Percentiles rank a stretch among this genome's conserved stretches.
These are phyloP conservation scores for Graptemys geographica DNA, from an alignment of 2,797 vertebrate species.

Conservation along the genomic window DNA sequence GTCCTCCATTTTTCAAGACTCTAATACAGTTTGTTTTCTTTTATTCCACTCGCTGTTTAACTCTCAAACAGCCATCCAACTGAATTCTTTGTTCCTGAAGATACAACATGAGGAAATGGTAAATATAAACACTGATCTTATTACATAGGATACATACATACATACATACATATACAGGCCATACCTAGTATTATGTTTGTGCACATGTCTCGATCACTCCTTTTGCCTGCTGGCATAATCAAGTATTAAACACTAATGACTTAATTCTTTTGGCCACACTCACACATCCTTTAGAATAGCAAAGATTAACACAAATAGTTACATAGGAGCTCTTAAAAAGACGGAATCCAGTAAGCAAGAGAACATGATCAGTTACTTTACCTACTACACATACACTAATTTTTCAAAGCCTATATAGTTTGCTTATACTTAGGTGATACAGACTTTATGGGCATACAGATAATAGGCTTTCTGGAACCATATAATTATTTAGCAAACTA, in stretches of 20 bases:
- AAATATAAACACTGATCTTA: background rate
- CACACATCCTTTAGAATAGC: background rate
- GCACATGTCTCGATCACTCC: background rate
- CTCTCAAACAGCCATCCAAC: background rate
- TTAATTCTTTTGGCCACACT: background rate
- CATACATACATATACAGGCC: fast-evolving
- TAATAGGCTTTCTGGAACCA: background rate
- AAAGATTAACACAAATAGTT: background rate
- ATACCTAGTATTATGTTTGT: fast-evolving
- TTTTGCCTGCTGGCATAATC: background rate
- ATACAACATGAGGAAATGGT: background rate
- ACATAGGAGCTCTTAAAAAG: background rate
- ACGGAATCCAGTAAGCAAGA: fast-evolving
- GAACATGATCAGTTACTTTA: background rate
- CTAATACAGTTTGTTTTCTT: background rate
- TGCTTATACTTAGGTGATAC: background rate
- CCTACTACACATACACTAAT: fast-evolving
- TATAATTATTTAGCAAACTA: background rate
- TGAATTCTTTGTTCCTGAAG: fast-evolving
- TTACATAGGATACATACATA: background rate
- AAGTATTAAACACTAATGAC: background rate
- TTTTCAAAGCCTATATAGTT: slow-evolving; percentile 10
- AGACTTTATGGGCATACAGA: slow-evolving; percentile 10
- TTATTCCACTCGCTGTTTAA: background rate
- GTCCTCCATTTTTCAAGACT: background rate